Conservation (phyloP, 1,140 invertebrate genomes). For the Drosophila quadrilineata region DNA sequence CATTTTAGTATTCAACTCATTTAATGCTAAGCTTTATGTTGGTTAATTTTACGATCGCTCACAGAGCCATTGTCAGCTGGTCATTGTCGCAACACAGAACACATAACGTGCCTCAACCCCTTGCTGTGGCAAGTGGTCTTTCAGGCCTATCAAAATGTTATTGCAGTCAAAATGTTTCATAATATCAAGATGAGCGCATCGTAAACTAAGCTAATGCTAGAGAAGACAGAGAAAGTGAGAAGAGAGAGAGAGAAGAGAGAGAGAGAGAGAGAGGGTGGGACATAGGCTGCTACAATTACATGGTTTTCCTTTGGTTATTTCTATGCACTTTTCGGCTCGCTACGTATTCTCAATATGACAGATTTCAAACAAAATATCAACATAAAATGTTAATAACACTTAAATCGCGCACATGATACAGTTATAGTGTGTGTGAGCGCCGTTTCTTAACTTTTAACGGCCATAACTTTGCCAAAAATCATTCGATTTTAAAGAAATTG, state of each 20-base stretch:
- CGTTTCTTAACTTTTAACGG: no score
- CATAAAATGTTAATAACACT: constrained; percentile 59
- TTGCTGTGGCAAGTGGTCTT: not conserved
- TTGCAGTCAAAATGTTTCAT: constrained; percentile 25
- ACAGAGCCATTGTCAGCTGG: constrained; percentile 9
- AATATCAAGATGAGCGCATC: constrained; percentile 23
- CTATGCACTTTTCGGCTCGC: constrained; percentile 1
- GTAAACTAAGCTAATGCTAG: no score
- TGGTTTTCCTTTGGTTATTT: not conserved
- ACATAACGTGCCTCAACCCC: no score
- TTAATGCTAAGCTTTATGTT: constrained; percentile 33
- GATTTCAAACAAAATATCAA: constrained; percentile 28
- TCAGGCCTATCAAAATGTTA: no score
- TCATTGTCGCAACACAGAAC: not conserved
- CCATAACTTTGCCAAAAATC: no score
- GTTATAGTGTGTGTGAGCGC: not conserved
- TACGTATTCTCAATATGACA: constrained; percentile 31
- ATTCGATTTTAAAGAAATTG: no score
- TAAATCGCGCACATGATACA: constrained; percentile 7
- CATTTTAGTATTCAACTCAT: constrained; percentile 21
- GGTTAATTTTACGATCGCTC: constrained; percentile 41
- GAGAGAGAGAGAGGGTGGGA: not conserved
- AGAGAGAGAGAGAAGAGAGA: no score
- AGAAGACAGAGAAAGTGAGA: no score
- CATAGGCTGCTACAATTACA: not conserved